A percentile compares a stretch with the other conserved stretches of the same genome.
Evolutionary conservation across 2,113 vertebrate species (phyloP).

Genomic region (Tauraco erythrolophus): DNA sequence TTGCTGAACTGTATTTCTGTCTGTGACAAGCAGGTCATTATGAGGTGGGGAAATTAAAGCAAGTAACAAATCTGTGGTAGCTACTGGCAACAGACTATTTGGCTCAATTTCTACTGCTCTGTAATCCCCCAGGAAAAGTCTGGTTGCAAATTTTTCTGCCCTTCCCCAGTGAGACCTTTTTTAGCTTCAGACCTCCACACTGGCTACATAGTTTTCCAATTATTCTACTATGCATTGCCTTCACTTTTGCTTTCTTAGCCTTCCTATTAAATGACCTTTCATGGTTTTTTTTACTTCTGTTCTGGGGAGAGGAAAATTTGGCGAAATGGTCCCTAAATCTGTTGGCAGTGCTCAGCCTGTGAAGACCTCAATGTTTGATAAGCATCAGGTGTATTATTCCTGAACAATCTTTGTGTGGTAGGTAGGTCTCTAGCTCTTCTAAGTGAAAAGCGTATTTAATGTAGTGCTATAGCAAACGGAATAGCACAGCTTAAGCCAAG

Average conservation of each 20-base stretch:
- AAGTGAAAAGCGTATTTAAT: not conserved
- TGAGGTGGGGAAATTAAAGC: not conserved
- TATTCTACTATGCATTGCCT: not conserved
- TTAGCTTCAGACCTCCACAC: not conserved
- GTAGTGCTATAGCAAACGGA: not conserved
- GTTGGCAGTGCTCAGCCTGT: not conserved
- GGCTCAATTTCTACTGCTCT: not conserved
- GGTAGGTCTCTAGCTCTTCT: not conserved
- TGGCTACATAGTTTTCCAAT: not conserved
- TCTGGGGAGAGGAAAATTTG: not conserved
- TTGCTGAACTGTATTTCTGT: not conserved
- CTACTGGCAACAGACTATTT: not conserved
- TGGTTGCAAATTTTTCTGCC: not conserved
- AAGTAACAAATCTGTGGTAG: not conserved
- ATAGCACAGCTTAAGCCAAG: not conserved
- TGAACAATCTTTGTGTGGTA: not conserved
- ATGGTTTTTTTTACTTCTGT: not conserved
- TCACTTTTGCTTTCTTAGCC: not conserved
- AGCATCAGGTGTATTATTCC: not conserved
- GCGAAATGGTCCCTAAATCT: not conserved
- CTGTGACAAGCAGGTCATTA: not conserved
- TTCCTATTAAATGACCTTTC: not conserved
- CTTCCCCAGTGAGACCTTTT: not conserved
- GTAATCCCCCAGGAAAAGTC: not conserved
- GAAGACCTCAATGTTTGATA: not conserved